phyloP scores from a whole-genome alignment of 2,888 invertebrate genomes.

The Ellobium chinense region DNA sequence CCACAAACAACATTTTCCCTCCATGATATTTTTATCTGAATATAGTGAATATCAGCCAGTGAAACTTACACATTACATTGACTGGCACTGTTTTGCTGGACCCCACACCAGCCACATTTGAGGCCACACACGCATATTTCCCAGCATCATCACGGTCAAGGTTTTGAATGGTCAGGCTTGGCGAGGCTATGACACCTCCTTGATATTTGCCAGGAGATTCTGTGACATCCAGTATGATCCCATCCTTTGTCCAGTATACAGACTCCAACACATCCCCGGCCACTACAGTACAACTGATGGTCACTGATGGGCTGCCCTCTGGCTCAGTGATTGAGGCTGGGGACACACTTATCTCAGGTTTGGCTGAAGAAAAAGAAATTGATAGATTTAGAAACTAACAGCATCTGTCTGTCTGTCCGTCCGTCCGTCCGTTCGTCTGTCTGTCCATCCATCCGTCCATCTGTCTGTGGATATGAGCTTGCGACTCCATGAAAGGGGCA shows the following conservation, averaged over 20 bases:
- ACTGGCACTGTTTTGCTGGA: neutral
- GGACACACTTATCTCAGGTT: neutral
- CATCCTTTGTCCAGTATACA: slow-evolving; percentile 15
- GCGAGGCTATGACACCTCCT: neutral
- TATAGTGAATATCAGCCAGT: too few relatives aligned
- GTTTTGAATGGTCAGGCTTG: neutral
- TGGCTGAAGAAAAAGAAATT: neutral
- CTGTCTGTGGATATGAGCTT: too few relatives aligned
- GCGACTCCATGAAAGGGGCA: too few relatives aligned
- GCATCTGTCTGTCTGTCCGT: too few relatives aligned
- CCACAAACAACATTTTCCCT: too few relatives aligned
- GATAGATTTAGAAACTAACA: too few relatives aligned
- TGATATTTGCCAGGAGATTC: neutral
- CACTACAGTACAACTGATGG: neutral
- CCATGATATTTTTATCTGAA: too few relatives aligned
- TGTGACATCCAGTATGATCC: neutral
- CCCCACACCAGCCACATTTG: neutral
- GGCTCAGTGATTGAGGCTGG: neutral
- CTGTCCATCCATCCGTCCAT: too few relatives aligned
- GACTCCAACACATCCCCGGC: neutral
- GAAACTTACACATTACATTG: slow-evolving; percentile 10
- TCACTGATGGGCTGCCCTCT: neutral
- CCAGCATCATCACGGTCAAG: neutral
- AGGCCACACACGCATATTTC: neutral
- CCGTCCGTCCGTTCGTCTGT: too few relatives aligned